Evolutionary conservation across 1,140 invertebrate genomes (phyloP), one percentile per base, ranked within the genome.

Genomic region (Drosophila cardini): DNA sequence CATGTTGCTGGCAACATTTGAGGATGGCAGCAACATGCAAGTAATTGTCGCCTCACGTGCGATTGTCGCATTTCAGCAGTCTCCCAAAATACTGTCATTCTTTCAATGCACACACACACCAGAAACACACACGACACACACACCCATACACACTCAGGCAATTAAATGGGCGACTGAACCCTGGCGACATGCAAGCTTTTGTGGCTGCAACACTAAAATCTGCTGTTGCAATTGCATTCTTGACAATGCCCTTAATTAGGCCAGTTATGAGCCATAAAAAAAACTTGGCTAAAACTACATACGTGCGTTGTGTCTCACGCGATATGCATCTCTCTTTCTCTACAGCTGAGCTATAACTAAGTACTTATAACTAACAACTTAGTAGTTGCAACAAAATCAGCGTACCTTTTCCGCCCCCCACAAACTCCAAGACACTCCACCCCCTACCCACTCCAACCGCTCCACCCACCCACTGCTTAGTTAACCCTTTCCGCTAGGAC

Each of bases 201-300:
- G 40, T 57, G 61, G 71, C 69, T 52, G 48, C 65, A 55, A 32
- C 46, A 48, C 46, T 9, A 30, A 89, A 87, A 63, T 74, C 72
- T 57, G 67, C 21, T 32, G 34, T 48, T 56, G 62, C 70, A 50
- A 21, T 34, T 30, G 43, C 65, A 70, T 57, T 74, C 67, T 74
- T 82, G 79, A 86, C 82, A 86, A 86, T 86, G 82, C 71, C 83
- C 76, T 83, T 80, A 87, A 86, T 86, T 86, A 86, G 83, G 52
- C 72, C 79, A 53, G 83, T 86, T 87, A 86, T 87, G 86, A 70
- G 79, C 82, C 79, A 87, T 86, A 87, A 86, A 86, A 86, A 86
- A 86, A 34, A 60, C 57, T 50, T 34, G 13, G 55, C 26, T 16
- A 61, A 36, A 43, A n/a, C 32, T 32, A 56, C 48, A 45, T 32